Conservation (phyloP, 2,113 vertebrate genomes). For the Odocoileus hemionus region DNA sequence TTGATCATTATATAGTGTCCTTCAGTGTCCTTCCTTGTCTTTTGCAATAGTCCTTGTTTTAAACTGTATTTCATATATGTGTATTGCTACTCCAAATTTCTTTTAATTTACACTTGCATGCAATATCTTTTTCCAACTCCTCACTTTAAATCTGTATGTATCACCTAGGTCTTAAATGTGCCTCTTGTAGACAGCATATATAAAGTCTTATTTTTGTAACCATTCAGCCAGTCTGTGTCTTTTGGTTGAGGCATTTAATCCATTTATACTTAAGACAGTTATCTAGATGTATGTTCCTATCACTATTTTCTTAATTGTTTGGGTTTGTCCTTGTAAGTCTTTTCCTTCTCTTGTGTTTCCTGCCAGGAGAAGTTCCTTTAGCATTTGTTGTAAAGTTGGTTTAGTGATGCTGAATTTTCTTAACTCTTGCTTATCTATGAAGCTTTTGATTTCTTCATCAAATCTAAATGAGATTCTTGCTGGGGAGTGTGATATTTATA, state of each 20-base stretch:
- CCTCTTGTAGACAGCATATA: neutral
- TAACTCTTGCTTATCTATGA: neutral
- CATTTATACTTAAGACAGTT: neutral
- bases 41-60: neutral
- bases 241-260: neutral
- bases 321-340: neutral
- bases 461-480: neutral
- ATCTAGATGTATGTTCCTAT: neutral
- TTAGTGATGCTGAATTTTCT: neutral
- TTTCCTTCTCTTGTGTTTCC: neutral
- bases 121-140: neutral
- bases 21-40: neutral
- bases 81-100: neutral
- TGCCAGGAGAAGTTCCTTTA: neutral
- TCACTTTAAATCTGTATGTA: neutral
- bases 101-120: neutral
- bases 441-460: neutral
- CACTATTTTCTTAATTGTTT: neutral
- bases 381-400: neutral
- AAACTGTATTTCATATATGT: neutral
- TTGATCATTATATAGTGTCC: neutral
- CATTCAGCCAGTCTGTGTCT: neutral
- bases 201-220: neutral
- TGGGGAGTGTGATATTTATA: neutral
- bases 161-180: neutral